Evolutionary conservation across 2,888 invertebrate genomes (phyloP).

Genomic region (Tipula vernalis): DNA sequence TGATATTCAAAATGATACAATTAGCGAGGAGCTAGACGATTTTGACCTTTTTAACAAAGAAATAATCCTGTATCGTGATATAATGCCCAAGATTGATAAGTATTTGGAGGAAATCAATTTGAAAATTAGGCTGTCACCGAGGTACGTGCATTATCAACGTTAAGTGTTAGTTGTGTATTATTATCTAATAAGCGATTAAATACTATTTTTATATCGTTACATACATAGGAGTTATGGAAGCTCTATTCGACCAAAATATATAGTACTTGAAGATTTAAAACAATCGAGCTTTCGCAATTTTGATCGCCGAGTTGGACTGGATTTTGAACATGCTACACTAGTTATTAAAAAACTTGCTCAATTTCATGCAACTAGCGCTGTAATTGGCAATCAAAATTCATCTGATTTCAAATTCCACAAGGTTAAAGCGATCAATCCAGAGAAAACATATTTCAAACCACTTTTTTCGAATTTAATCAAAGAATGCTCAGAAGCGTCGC

Average conservation of each 20-base stretch:
- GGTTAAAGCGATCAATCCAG: neutral
- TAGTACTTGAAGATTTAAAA: constrained; percentile 39
- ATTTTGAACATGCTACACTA: constrained; percentile 35
- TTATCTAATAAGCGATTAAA: neutral
- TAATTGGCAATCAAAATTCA: constrained; percentile 24
- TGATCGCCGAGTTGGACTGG: constrained; percentile 37
- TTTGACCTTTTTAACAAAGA: constrained; percentile 25
- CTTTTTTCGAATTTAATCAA: neutral
- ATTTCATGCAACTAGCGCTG: constrained; percentile 41
- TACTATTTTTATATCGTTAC: neutral
- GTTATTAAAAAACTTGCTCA: constrained; percentile 39
- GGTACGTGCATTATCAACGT: neutral
- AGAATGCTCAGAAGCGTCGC: neutral
- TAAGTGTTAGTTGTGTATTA: too few relatives aligned
- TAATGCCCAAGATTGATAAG: constrained; percentile 13
- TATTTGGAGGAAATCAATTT: constrained; percentile 21
- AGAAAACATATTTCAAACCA: constrained; percentile 9
- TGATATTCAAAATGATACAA: neutral
- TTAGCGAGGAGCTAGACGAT: constrained; percentile 8
- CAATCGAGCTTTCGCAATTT: constrained; percentile 37
- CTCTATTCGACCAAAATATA: neutral
- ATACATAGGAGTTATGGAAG: neutral
- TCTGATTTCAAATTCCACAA: neutral
- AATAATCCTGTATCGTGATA: constrained; percentile 27
- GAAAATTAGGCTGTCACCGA: neutral